Percentiles rank a stretch among this genome's conserved stretches.
These are phyloP conservation scores for Typhlomys cinereus DNA, from an alignment of 2,113 vertebrate genomes.

Conservation along the genomic window DNA sequence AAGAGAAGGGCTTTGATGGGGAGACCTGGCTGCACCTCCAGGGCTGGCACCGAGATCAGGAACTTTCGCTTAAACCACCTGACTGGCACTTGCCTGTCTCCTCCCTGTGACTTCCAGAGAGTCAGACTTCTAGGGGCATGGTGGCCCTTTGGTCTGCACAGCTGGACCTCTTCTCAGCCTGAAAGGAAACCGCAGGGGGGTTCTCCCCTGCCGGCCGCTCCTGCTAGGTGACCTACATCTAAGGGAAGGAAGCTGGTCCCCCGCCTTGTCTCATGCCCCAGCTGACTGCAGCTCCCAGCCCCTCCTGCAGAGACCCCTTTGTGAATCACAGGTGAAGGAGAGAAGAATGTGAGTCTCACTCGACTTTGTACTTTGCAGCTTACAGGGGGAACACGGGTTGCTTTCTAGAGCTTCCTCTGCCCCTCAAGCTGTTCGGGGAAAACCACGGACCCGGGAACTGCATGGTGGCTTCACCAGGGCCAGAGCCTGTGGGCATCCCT, in stretches of 20 bases:
- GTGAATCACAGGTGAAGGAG: conserved; percentile 52
- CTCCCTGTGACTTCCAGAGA: not conserved
- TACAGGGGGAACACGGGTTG: accelerated
- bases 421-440: not conserved
- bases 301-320: conserved; percentile 60
- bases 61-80: accelerated
- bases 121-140: not conserved
- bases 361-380: conserved; percentile 33
- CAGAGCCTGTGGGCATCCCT: not conserved
- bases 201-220: not conserved
- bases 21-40: accelerated
- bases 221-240: not conserved
- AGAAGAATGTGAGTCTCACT: conserved; percentile 47
- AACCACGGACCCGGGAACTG: conserved; percentile 11
- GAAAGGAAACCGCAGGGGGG: not conserved
- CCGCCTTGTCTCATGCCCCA: not conserved
- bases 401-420: not conserved
- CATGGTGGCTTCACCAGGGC: not conserved
- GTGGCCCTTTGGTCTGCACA: not conserved
- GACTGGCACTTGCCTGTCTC: accelerated
- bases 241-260: not conserved
- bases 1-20: not conserved
- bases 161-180: not conserved
- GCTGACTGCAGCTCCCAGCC: not conserved
- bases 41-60: not conserved